phyloP scores from a whole-genome alignment of 1,140 invertebrate species.

The Drosophila kohkoa region DNA sequence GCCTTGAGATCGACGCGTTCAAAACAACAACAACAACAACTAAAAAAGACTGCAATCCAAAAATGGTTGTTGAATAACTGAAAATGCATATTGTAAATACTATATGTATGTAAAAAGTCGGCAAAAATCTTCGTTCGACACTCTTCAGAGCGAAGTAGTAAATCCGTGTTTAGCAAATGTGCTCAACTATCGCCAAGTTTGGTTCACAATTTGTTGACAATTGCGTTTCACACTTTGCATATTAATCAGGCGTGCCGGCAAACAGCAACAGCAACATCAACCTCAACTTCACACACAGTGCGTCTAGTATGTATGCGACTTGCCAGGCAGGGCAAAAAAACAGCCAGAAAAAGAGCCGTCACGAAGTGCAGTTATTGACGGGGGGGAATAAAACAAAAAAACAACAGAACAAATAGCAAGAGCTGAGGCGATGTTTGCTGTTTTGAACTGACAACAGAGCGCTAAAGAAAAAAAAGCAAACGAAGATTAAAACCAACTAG shows the following conservation, averaged over 20 bases:
- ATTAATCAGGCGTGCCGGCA: slow-evolving; percentile 59
- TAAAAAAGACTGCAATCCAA: slow-evolving; percentile 4
- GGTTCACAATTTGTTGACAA: slow-evolving; percentile 79
- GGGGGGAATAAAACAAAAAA: too few relatives aligned
- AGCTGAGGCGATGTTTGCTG: too few relatives aligned
- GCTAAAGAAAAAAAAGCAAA: too few relatives aligned
- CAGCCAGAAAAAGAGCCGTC: slow-evolving; percentile 4
- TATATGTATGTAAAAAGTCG: neutral
- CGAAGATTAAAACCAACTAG: too few relatives aligned
- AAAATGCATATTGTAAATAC: slow-evolving; percentile 1
- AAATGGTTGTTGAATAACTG: slow-evolving; percentile 17
- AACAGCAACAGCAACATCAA: slow-evolving; percentile 9
- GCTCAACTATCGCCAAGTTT: slow-evolving; percentile 70
- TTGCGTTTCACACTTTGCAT: slow-evolving; percentile 79
- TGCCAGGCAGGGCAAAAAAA: neutral
- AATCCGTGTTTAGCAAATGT: slow-evolving; percentile 32
- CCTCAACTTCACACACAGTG: slow-evolving; percentile 13
- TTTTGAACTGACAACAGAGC: too few relatives aligned
- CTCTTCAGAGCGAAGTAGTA: neutral
- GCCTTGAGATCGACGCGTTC: slow-evolving; percentile 53
- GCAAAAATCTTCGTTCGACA: neutral
- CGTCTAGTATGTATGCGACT: slow-evolving; percentile 13
- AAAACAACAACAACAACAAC: neutral
- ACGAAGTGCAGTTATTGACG: slow-evolving; percentile 24
- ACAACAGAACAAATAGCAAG: too few relatives aligned